phyloP scores from a whole-genome alignment of 2,888 invertebrate species.

The Drosophila seclusa region DNA sequence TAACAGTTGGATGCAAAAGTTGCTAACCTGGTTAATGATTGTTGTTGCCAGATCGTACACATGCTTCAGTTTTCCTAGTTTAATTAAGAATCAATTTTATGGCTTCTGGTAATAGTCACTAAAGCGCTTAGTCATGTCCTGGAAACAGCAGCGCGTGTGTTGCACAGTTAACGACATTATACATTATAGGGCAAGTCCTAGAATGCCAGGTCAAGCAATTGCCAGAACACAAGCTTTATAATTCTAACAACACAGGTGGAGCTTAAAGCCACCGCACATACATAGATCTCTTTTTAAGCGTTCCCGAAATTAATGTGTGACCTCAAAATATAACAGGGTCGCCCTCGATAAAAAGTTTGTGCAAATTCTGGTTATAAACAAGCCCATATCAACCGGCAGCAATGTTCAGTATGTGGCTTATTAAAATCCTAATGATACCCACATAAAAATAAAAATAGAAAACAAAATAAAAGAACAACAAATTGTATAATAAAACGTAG shows the following conservation, averaged over 20 bases:
- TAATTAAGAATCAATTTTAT: slow-evolving; percentile 79
- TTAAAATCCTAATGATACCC: slow-evolving; percentile 75
- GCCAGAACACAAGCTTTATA: slow-evolving; percentile 51
- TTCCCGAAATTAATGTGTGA: slow-evolving; percentile 41
- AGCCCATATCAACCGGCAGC: slow-evolving; percentile 38
- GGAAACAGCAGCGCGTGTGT: slow-evolving; percentile 29
- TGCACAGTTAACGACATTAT: slow-evolving; percentile 68
- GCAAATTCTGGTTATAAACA: slow-evolving; percentile 52
- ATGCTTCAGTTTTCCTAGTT: slow-evolving; percentile 51
- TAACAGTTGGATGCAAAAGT: slow-evolving; percentile 35
- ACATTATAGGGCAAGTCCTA: slow-evolving; percentile 24
- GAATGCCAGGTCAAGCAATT: slow-evolving; percentile 20
- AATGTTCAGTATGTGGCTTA: slow-evolving; percentile 64
- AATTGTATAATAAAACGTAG: slow-evolving; percentile 69
- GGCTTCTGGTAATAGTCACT: slow-evolving; percentile 62
- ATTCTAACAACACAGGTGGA: slow-evolving; percentile 30
- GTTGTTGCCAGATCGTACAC: neutral
- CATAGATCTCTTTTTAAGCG: slow-evolving; percentile 43
- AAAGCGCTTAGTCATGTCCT: slow-evolving; percentile 58
- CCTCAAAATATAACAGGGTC: slow-evolving; percentile 37
- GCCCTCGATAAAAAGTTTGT: slow-evolving; percentile 33
- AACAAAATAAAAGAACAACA: slow-evolving; percentile 60
- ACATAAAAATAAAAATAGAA: slow-evolving; percentile 58
- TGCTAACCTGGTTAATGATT: slow-evolving; percentile 25
- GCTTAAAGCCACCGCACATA: slow-evolving; percentile 20